Conservation (phyloP, 2,113 vertebrate genomes). For the Cercocebus atys region DNA sequence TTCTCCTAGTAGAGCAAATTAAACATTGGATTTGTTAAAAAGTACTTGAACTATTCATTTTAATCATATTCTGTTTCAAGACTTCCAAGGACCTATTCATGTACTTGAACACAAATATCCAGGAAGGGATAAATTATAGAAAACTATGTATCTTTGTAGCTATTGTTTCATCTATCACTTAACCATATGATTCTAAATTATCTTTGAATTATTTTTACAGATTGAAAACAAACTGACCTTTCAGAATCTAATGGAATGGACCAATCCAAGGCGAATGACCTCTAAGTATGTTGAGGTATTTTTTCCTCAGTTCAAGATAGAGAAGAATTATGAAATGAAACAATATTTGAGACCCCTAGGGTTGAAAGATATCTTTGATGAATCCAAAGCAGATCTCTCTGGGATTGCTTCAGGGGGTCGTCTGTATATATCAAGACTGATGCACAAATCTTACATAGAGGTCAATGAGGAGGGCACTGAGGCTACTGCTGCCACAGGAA, state of each 20-base stretch:
- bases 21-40: not conserved
- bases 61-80: not conserved
- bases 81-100: not conserved
- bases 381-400: conserved; percentile 83
- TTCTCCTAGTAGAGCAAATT: not conserved
- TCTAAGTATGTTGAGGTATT: conserved; percentile 74
- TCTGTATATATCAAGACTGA: conserved; percentile 79
- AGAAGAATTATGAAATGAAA: conserved; percentile 78
- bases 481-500: conserved; percentile 61
- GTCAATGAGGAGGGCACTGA: conserved; percentile 83
- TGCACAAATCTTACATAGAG: conserved; percentile 83
- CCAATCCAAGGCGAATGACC: conserved; percentile 61
- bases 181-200: not conserved
- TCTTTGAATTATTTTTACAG: conserved; percentile 58
- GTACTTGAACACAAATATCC: not conserved
- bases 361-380: conserved; percentile 80
- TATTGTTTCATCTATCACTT: not conserved
- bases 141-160: not conserved
- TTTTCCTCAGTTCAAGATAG: conserved; percentile 84
- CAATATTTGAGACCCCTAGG: conserved; percentile 75
- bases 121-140: not conserved
- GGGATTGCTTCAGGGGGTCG: conserved; percentile 80
- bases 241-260: conserved; percentile 78
- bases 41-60: not conserved
- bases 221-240: conserved; percentile 76